phyloP scores from a whole-genome alignment of 2,888 invertebrate genomes.

The Nineta flava region DNA sequence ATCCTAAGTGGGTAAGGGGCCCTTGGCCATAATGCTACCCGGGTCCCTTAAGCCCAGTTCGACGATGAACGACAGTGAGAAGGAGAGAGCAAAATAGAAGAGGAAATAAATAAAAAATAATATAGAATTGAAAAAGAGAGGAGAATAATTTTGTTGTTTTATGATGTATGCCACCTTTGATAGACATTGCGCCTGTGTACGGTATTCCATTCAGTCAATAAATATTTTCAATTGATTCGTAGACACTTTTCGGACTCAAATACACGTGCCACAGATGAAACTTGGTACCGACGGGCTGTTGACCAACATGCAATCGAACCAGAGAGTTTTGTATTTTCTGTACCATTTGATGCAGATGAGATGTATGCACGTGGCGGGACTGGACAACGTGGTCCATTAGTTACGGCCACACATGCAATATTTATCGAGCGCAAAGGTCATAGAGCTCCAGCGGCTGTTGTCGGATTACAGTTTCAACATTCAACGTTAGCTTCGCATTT shows the following conservation, averaged over 20 bases:
- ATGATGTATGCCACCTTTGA: no score
- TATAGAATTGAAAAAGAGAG: neutral
- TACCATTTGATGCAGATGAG: constrained; percentile 53
- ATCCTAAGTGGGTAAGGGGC: no score
- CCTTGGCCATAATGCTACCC: no score
- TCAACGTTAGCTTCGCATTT: constrained; percentile 70
- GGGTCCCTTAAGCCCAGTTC: no score
- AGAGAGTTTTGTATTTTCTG: constrained; percentile 82
- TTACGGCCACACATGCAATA: constrained; percentile 82
- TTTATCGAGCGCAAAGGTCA: constrained; percentile 72
- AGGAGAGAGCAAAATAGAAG: no score
- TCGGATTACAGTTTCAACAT: constrained; percentile 79
- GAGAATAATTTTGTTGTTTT: no score
- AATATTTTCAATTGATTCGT: no score
- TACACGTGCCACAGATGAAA: constrained; percentile 67
- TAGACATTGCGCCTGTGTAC: no score
- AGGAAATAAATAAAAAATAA: no score
- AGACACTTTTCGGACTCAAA: constrained; percentile 73
- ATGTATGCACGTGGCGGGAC: constrained; percentile 29
- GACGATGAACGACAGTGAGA: no score
- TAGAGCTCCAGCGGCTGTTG: constrained; percentile 77
- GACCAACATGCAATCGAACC: constrained; percentile 77
- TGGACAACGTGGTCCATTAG: constrained; percentile 37
- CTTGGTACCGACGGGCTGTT: constrained; percentile 83
- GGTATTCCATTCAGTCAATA: no score